These are phyloP conservation scores for Microcebus ravelobensis DNA, from an alignment of 2,113 vertebrate genomes.

Conservation along the genomic window DNA sequence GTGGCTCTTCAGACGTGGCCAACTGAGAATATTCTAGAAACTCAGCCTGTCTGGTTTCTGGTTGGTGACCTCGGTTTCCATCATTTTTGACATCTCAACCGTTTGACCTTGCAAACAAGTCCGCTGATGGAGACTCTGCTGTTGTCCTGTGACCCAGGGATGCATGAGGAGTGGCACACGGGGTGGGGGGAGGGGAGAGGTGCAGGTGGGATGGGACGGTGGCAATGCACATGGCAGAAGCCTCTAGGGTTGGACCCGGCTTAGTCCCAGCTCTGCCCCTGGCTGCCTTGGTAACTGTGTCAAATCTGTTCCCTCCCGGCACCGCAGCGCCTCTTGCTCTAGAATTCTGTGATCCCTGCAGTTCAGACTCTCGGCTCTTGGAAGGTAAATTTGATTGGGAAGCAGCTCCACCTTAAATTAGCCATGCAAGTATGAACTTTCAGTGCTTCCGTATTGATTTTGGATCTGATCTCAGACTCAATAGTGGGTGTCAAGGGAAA, in stretches of 20 bases:
- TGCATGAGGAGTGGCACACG: rapidly evolving
- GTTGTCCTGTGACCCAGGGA: rapidly evolving
- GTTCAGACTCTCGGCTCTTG: not conserved
- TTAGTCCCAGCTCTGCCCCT: not conserved
- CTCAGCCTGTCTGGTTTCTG: not conserved
- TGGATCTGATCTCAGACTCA: not conserved
- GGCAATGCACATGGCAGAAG: no score
- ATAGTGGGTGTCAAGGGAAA: not conserved
- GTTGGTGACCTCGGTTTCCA: not conserved
- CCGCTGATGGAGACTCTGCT: not conserved
- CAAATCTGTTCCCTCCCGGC: no score
- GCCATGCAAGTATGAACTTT: not conserved
- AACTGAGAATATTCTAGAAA: not conserved
- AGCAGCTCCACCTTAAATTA: not conserved
- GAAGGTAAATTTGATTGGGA: not conserved
- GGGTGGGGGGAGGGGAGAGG: no score
- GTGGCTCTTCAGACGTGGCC: not conserved
- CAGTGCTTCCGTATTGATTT: not conserved
- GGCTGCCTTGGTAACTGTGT: not conserved
- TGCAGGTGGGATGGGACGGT: not conserved
- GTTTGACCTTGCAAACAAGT: not conserved
- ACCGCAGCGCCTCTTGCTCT: not conserved
- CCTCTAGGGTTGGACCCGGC: not conserved
- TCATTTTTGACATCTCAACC: not conserved
- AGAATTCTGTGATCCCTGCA: not conserved